Base-by-base conservation (phyloP, 2,113 vertebrate genomes). In the Aramus guarauna region DNA sequence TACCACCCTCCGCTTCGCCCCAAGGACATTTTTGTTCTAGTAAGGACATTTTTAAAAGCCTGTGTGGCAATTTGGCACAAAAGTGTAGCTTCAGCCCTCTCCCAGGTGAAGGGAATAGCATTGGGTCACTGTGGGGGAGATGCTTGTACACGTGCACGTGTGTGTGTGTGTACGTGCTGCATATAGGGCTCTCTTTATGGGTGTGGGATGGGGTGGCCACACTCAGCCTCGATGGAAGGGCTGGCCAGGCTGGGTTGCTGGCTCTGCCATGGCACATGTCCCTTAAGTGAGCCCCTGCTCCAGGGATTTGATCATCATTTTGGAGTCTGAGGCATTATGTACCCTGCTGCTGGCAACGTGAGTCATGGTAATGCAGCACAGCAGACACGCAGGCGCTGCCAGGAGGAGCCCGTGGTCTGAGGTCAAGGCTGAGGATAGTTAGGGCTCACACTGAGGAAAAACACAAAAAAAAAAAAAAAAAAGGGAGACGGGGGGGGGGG, bases 101-200 rank as follows among this genome's bases (percentile, higher is more conserved):
- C 34, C 79, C n/a, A 45, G 55, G 63, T 12, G 32, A 77, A 45
- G 24, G 50, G 59, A 89, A 59, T 34, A 68, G 37, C 50, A 6
- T 0, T 21, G 5, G 4, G 15, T 37, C 1, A 0, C 41, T 39
- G 5, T 4, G 11, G 29, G 13, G 20, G 3, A 6, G 15, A 1
- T 39, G 56, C 15, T 48, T 23, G 11, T 21, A 17, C 8, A 2
- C 7, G 5, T 11, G 3, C 6, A 41, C 43, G 32, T 19, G 27
- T 22, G 8, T 37, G 27, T 14, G 48, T 52, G 52, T 24, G 23
- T 41, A 26, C 20, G 7, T 43, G 23, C 12, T 30, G 48, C 14
- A 39, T 18, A 6, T 1, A 9, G 36, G 48, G 30, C 27, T 9
- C 47, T 55, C 45, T 62, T 47, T 2, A 20, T 23, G 62, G 19